Conservation (phyloP, 2,113 vertebrate genomes). For the Petromus typicus region DNA sequence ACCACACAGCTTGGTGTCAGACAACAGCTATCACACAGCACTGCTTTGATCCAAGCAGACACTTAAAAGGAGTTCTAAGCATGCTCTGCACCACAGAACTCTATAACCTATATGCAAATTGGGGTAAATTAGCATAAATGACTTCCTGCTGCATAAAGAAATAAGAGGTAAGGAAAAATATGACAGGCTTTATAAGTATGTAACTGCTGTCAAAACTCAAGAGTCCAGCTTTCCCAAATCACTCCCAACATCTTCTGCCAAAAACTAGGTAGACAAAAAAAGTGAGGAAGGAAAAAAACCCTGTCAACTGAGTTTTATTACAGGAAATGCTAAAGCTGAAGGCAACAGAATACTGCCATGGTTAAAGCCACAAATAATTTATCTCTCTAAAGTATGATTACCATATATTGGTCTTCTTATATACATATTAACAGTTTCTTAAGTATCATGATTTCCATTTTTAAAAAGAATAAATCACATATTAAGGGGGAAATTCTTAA, state of each 20-base stretch:
- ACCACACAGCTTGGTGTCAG: conserved; percentile 94
- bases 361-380: conserved; percentile 15
- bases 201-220: conserved; percentile 81
- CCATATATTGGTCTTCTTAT: conserved; percentile 11
- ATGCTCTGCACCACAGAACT: conserved; percentile 85
- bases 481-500: conserved; percentile 5
- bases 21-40: conserved; percentile 91
- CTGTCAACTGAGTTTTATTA: conserved; percentile 39
- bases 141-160: conserved; percentile 85
- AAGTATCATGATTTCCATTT: conserved; percentile 15
- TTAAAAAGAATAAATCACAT: conserved; percentile 46
- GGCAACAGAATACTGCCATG: conserved; percentile 40
- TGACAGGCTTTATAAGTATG: conserved; percentile 81
- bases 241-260: conserved; percentile 73
- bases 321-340: neutral
- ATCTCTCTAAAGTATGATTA: neutral
- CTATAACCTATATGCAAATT: conserved; percentile 94
- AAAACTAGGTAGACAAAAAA: conserved; percentile 52
- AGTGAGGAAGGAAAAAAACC: conserved; percentile 21
- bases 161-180: conserved; percentile 75
- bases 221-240: conserved; percentile 76
- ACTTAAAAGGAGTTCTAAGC: conserved; percentile 88
- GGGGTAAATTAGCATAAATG: conserved; percentile 88
- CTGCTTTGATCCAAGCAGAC: conserved; percentile 95
- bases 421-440: neutral